Evolutionary conservation across 2,797 vertebrate species (phyloP).

Genomic region (Poeciliopsis presidionis): DNA sequence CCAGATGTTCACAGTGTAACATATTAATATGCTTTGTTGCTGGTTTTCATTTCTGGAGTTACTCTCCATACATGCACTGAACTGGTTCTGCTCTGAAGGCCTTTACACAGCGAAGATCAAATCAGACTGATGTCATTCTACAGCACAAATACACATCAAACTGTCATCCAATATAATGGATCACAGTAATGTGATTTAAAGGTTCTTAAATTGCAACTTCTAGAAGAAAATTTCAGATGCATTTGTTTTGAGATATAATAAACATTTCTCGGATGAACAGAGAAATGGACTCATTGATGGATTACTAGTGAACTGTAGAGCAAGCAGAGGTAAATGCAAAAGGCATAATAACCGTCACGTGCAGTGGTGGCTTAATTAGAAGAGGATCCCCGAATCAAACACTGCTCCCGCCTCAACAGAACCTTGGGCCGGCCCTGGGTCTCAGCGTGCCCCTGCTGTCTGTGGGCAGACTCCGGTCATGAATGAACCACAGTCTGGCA

Average conservation of each 20-base stretch:
- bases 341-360: not conserved
- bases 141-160: not conserved
- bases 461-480: conserved; percentile 19
- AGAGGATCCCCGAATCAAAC: not conserved
- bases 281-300: not conserved
- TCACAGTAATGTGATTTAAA: not conserved
- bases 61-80: not conserved
- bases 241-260: not conserved
- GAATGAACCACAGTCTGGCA: conserved; percentile 58
- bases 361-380: not conserved
- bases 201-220: not conserved
- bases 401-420: no score
- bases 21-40: not conserved
- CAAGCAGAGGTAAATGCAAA: not conserved
- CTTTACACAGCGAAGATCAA: not conserved
- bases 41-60: not conserved
- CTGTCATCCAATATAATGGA: not conserved
- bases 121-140: not conserved
- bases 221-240: not conserved
- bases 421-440: not conserved
- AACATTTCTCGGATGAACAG: not conserved
- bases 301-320: not conserved
- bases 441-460: not conserved
- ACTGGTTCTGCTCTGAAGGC: not conserved
- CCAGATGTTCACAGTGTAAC: not conserved